These are phyloP conservation scores for Limonius californicus DNA, from an alignment of 1,140 invertebrate species.

Conservation along the genomic window DNA sequence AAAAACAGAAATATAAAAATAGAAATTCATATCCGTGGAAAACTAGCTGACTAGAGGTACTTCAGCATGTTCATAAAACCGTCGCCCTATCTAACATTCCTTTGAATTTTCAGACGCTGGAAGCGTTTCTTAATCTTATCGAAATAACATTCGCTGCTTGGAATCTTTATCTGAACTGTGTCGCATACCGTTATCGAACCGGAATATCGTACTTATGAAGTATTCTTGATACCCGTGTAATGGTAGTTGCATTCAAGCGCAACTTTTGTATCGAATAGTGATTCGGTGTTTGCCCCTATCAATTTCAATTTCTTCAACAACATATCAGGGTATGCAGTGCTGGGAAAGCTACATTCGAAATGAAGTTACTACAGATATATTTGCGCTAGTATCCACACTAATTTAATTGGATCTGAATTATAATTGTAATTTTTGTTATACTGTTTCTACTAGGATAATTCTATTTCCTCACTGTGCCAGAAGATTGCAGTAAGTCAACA, in stretches of 20 bases:
- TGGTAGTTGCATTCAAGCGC: conserved; percentile 2
- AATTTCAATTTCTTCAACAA: no score
- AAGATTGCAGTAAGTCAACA: no score
- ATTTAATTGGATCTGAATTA: no score
- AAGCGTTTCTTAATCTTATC: conserved; percentile 12
- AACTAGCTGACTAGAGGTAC: conserved; percentile 11
- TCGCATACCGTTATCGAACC: conserved; percentile 3
- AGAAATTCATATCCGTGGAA: conserved; percentile 13
- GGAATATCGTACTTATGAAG: conserved; percentile 2
- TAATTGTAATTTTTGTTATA: no score
- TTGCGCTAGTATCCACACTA: no score
- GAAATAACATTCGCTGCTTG: conserved; percentile 5
- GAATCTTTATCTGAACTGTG: conserved; percentile 10
- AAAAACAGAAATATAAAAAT: conserved; percentile 14
- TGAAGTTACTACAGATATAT: no score
- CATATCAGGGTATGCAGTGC: no score
- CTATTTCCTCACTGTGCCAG: no score
- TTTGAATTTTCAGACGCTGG: conserved; percentile 12
- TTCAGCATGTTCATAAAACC: conserved; percentile 12
- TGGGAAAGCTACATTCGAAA: no score
- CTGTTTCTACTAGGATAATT: no score
- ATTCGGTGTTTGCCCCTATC: no score
- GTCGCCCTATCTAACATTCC: conserved; percentile 1
- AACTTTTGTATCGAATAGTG: no score
- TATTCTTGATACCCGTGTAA: conserved; percentile 3